A percentile compares a stretch with the other conserved stretches of the same genome.
These are phyloP conservation scores for Mystacides longicornis DNA, from an alignment of 2,888 invertebrate genomes.

Conservation along the genomic window DNA sequence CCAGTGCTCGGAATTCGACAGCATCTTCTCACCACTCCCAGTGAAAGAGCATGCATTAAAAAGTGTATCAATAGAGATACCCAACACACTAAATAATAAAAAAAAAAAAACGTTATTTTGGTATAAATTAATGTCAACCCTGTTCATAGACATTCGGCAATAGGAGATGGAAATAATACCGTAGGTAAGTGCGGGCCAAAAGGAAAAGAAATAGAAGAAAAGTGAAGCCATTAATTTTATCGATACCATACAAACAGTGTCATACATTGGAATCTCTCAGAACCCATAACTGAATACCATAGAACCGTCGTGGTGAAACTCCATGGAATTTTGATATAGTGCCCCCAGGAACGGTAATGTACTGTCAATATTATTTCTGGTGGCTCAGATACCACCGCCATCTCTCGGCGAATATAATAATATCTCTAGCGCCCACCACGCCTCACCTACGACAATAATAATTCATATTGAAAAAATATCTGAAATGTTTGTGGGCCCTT, in stretches of 20 bases:
- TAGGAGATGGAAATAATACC: slow-evolving; percentile 18
- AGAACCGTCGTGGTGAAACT: slow-evolving; percentile 6
- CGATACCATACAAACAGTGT: slow-evolving; percentile 27
- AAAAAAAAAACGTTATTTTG: too few relatives aligned
- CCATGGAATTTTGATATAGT: slow-evolving; percentile 21
- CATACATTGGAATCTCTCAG: slow-evolving; percentile 20
- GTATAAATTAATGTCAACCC: too few relatives aligned
- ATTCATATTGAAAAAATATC: slow-evolving; percentile 2
- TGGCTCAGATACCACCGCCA: too few relatives aligned
- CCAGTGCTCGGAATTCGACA: too few relatives aligned
- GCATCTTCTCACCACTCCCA: too few relatives aligned
- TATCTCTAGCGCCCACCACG: too few relatives aligned
- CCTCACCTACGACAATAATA: too few relatives aligned
- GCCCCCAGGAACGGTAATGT: slow-evolving; percentile 17
- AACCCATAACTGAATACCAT: slow-evolving; percentile 22
- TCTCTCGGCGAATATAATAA: too few relatives aligned
- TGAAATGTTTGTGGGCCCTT: background rate
- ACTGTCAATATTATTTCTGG: slow-evolving; percentile 3
- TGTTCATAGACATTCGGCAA: slow-evolving; percentile 23
- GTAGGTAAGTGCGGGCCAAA: background rate
- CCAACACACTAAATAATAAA: too few relatives aligned
- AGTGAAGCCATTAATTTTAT: slow-evolving; percentile 27
- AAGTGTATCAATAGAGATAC: too few relatives aligned
- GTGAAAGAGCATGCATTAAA: too few relatives aligned
- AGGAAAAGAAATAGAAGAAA: slow-evolving; percentile 27